phyloP scores from a whole-genome alignment of 2,797 vertebrate species.

The Carapus acus region DNA sequence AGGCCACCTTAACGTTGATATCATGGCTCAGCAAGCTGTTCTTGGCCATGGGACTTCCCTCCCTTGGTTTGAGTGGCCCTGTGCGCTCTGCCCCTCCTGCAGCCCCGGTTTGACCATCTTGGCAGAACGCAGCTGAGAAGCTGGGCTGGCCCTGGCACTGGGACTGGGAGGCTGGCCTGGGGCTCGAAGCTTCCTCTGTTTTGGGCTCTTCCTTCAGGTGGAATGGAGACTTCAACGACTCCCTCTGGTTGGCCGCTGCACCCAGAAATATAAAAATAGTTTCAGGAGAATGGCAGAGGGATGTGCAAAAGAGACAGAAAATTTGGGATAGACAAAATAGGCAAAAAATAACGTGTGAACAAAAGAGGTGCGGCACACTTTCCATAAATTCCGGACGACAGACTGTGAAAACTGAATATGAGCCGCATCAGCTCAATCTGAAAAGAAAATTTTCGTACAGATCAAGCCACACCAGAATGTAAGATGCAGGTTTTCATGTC shows the following conservation, averaged over 20 bases:
- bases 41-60: constrained; percentile 74
- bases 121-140: constrained; percentile 74
- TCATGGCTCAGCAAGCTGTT: constrained; percentile 84
- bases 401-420: too few relatives aligned
- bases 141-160: constrained; percentile 67
- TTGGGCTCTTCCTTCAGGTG: constrained; percentile 93
- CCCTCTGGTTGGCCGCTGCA: constrained; percentile 96
- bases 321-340: background rate
- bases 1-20: constrained; percentile 91
- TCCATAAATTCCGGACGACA: too few relatives aligned
- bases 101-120: constrained; percentile 67
- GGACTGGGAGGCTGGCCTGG: constrained; percentile 67
- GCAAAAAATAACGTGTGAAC: background rate
- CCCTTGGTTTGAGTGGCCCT: constrained; percentile 73
- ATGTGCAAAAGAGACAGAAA: background rate
- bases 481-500: too few relatives aligned
- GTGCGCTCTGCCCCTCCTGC: constrained; percentile 58
- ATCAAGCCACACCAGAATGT: too few relatives aligned
- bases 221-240: constrained; percentile 86
- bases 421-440: too few relatives aligned
- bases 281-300: background rate
- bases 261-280: constrained; percentile 9
- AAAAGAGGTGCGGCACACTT: constrained; percentile 4
- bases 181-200: constrained; percentile 78
- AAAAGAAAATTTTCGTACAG: too few relatives aligned